Conservation (phyloP, 2,113 vertebrate genomes). For the Porphyrio hochstetteri region DNA sequence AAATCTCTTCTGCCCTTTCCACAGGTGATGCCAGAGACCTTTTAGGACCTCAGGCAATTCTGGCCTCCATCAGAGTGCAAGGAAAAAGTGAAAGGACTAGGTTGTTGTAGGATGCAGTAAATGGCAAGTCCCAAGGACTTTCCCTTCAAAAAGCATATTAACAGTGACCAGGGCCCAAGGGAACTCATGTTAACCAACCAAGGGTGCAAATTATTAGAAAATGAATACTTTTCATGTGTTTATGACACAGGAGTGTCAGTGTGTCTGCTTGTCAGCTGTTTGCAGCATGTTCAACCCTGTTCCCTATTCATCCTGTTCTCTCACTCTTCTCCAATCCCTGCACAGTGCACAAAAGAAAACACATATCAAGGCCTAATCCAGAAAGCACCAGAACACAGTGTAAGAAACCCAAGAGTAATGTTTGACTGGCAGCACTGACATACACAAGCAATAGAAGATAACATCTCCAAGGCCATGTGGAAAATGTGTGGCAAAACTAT, state of each 20-base stretch:
- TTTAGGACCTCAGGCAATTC: neutral
- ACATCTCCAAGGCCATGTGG: neutral
- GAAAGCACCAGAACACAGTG: neutral
- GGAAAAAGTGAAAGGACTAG: neutral
- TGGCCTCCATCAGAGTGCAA: neutral
- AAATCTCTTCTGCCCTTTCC: neutral
- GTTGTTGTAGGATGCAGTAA: neutral
- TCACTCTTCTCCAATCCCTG: neutral
- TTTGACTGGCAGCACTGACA: neutral
- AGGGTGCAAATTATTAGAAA: neutral
- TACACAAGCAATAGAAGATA: neutral
- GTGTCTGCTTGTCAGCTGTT: neutral
- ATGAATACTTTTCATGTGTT: neutral
- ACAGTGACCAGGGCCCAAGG: fast-evolving
- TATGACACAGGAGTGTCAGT: neutral
- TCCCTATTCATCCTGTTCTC: neutral
- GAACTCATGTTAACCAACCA: fast-evolving
- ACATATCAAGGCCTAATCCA: neutral
- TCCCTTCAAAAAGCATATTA: neutral
- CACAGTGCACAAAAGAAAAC: neutral
- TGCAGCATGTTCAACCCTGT: neutral
- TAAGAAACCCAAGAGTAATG: neutral
- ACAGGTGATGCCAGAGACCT: neutral
- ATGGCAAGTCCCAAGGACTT: neutral
- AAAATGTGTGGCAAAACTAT: neutral